phyloP scores from a whole-genome alignment of 23 tunicate species.

The Corella eumyota region DNA sequence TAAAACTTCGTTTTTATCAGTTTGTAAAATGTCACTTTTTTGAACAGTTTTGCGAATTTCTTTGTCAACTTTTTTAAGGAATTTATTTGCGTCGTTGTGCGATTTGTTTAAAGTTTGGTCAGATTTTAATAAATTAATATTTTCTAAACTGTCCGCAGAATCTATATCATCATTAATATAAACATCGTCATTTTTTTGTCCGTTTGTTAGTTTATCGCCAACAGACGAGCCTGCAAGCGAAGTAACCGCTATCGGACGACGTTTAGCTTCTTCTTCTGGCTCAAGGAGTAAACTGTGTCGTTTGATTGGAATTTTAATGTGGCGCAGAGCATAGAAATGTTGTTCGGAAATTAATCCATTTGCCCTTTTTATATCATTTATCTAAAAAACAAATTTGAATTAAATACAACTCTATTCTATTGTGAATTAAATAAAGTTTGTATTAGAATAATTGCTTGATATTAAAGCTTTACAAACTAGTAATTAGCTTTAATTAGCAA shows the following conservation, averaged over 20 bases:
- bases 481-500: background rate
- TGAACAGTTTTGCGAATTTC: conserved; percentile 80
- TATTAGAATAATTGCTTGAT: too few species aligned
- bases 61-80: conserved; percentile 70
- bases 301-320: conserved; percentile 76
- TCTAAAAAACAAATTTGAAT: conserved; percentile 13
- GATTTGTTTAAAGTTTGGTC: background rate
- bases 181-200: conserved; percentile 19
- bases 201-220: background rate
- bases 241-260: conserved; percentile 25
- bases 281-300: conserved; percentile 63
- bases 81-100: conserved; percentile 50
- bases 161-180: conserved; percentile 15
- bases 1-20: conserved; percentile 52
- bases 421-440: too few species aligned
- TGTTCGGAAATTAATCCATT: conserved; percentile 74
- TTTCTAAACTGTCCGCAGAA: conserved; percentile 30
- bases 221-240: conserved; percentile 3
- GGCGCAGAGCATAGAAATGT: conserved; percentile 60
- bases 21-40: conserved; percentile 34
- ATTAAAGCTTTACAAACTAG: background rate
- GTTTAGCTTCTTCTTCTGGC: conserved; percentile 51
- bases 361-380: conserved; percentile 77
- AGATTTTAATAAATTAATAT: background rate
- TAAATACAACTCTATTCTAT: too few species aligned